These are phyloP conservation scores for Platypus cylindrus DNA, from an alignment of 2,888 invertebrate species.

Conservation along the genomic window DNA sequence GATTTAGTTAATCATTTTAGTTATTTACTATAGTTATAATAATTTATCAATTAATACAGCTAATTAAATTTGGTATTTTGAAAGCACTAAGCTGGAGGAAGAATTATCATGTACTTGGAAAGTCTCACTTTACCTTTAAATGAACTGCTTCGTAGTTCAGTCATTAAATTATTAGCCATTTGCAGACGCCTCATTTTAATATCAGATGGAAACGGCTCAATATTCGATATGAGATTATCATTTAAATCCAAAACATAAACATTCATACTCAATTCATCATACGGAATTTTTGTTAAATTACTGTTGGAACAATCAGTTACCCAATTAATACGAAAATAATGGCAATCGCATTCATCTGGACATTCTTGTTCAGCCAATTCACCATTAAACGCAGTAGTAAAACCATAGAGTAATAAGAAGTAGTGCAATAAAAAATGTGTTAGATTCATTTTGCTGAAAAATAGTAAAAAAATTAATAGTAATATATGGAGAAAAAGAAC, in stretches of 20 bases:
- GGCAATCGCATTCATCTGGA: constrained; percentile 62
- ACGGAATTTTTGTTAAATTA: constrained; percentile 55
- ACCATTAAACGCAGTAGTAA: constrained; percentile 38
- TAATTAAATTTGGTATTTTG: no score
- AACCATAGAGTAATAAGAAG: constrained; percentile 10
- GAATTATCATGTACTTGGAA: no score
- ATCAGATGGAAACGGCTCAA: constrained; percentile 50
- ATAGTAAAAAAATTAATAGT: no score
- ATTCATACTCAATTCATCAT: constrained; percentile 53
- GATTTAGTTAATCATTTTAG: no score
- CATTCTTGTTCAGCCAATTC: constrained; percentile 55
- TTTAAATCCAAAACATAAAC: constrained; percentile 60
- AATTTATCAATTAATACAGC: no score
- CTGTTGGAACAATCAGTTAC: constrained; percentile 65
- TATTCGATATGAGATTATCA: constrained; percentile 49
- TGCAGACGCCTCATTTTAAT: constrained; percentile 58
- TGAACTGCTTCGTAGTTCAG: constrained; percentile 45
- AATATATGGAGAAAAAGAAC: no score
- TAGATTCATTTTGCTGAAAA: constrained; percentile 18
- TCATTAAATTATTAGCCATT: constrained; percentile 53
- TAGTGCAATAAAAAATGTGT: constrained; percentile 8
- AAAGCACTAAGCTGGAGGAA: no score
- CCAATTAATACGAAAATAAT: constrained; percentile 65
- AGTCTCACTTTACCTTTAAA: constrained; percentile 29
- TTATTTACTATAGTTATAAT: no score